phyloP scores from a whole-genome alignment of 2,888 invertebrate species.

The Corbicula japonica region DNA sequence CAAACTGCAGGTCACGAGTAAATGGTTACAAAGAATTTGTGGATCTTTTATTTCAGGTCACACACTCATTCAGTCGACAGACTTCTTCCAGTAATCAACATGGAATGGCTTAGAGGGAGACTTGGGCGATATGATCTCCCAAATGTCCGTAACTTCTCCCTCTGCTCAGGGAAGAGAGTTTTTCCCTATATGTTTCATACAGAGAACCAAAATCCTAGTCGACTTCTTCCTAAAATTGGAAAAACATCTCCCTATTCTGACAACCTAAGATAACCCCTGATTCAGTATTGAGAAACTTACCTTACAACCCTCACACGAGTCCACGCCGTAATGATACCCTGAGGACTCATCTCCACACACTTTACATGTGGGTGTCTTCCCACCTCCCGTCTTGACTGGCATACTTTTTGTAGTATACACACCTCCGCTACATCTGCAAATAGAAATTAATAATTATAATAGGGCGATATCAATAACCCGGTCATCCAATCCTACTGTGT shows the following conservation, averaged over 20 bases:
- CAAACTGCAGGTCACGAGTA: too few relatives aligned
- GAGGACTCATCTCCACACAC: conserved; percentile 86
- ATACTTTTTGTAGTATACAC: conserved; percentile 44
- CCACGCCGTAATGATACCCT: conserved; percentile 86
- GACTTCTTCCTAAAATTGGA: too few relatives aligned
- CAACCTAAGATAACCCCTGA: neutral
- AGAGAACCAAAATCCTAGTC: too few relatives aligned
- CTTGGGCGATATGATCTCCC: too few relatives aligned
- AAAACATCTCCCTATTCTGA: too few relatives aligned
- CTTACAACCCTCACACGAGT: conserved; percentile 86
- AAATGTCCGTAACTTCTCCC: neutral
- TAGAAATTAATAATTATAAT: conserved; percentile 7
- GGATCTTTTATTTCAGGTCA: too few relatives aligned
- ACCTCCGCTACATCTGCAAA: conserved; percentile 45
- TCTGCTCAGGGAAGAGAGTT: too few relatives aligned
- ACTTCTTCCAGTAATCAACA: too few relatives aligned
- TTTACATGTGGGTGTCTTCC: conserved; percentile 82
- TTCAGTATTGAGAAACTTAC: conserved; percentile 64
- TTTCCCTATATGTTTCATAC: too few relatives aligned
- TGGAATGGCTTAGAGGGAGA: too few relatives aligned
- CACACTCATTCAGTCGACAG: too few relatives aligned
- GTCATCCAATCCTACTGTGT: neutral
- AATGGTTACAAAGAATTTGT: too few relatives aligned
- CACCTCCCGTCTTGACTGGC: conserved; percentile 66
- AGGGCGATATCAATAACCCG: neutral